These are phyloP conservation scores for Patella caerulea DNA, from an alignment of 2,888 invertebrate species.

Conservation along the genomic window DNA sequence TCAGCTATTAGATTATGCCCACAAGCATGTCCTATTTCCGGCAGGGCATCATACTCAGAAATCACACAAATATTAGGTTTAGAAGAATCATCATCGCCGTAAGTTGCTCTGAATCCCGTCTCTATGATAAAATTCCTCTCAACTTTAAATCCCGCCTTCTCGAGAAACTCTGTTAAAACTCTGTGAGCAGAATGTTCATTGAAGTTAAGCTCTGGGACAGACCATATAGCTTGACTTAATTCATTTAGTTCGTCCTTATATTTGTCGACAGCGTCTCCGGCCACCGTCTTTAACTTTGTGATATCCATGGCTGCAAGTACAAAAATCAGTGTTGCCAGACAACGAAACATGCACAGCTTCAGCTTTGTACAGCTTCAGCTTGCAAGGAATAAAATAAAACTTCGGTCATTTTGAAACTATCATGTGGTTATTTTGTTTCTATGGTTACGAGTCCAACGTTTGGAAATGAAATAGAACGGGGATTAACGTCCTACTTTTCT, in stretches of 20 bases:
- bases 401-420: too few relatives aligned
- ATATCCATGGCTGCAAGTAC: not conserved
- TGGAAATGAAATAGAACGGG: too few relatives aligned
- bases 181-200: conserved; percentile 63
- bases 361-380: too few relatives aligned
- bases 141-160: conserved; percentile 56
- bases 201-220: conserved; percentile 62
- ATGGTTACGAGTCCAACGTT: too few relatives aligned
- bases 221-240: conserved; percentile 62
- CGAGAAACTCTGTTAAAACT: conserved; percentile 55
- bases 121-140: conserved; percentile 50
- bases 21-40: conserved; percentile 69
- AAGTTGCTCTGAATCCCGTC: conserved; percentile 57
- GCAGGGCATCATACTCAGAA: conserved; percentile 71
- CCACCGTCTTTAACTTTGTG: conserved; percentile 29
- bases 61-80: conserved; percentile 63
- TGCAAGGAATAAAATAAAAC: too few relatives aligned
- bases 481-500: too few relatives aligned
- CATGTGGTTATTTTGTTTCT: too few relatives aligned
- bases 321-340: too few relatives aligned
- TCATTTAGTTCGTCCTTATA: conserved; percentile 40
- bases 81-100: conserved; percentile 18
- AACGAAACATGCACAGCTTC: too few relatives aligned
- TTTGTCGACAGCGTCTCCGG: conserved; percentile 41
- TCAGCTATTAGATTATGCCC: conserved; percentile 70